Evolutionary conservation across 2,888 invertebrate genomes (phyloP).

Genomic region (Dione juno): DNA sequence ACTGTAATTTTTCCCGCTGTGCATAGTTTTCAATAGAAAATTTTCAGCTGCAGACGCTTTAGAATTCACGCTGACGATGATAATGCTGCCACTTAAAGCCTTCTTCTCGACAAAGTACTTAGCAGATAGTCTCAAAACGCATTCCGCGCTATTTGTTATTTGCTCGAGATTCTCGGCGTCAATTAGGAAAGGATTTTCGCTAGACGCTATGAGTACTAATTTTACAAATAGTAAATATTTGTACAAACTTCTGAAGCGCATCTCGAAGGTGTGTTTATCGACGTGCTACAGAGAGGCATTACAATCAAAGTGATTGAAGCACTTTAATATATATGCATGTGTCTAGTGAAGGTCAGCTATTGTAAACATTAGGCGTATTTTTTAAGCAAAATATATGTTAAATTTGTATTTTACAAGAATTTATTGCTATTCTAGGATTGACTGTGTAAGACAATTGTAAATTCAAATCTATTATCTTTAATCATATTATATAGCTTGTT

Average conservation of each 20-base stretch:
- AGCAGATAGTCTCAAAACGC: slow-evolving; percentile 79
- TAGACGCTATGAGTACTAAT: slow-evolving; percentile 55
- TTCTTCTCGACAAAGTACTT: slow-evolving; percentile 81
- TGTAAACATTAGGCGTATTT: slow-evolving; percentile 13
- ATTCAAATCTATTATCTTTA: too few relatives aligned
- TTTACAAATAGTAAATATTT: slow-evolving; percentile 38
- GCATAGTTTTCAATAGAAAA: slow-evolving; percentile 72
- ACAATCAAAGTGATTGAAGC: slow-evolving; percentile 6
- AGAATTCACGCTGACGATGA: slow-evolving; percentile 79
- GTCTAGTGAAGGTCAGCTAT: neutral
- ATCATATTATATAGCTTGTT: too few relatives aligned
- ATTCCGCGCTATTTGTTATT: slow-evolving; percentile 74
- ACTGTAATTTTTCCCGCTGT: slow-evolving; percentile 75
- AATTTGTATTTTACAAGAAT: too few relatives aligned
- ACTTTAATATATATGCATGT: slow-evolving; percentile 18
- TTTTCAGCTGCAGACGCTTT: slow-evolving; percentile 69
- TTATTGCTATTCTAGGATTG: too few relatives aligned
- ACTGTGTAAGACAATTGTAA: neutral
- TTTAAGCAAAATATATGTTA: neutral
- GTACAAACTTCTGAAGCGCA: slow-evolving; percentile 27
- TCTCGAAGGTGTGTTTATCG: slow-evolving; percentile 20
- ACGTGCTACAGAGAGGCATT: slow-evolving; percentile 9
- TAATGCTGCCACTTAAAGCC: slow-evolving; percentile 78
- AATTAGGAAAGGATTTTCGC: slow-evolving; percentile 67
- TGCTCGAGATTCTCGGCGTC: slow-evolving; percentile 67